A percentile compares a stretch with the other conserved stretches of the same genome.
phyloP scores from a whole-genome alignment of 2,797 vertebrate genomes.

The Gallirallus australis region DNA sequence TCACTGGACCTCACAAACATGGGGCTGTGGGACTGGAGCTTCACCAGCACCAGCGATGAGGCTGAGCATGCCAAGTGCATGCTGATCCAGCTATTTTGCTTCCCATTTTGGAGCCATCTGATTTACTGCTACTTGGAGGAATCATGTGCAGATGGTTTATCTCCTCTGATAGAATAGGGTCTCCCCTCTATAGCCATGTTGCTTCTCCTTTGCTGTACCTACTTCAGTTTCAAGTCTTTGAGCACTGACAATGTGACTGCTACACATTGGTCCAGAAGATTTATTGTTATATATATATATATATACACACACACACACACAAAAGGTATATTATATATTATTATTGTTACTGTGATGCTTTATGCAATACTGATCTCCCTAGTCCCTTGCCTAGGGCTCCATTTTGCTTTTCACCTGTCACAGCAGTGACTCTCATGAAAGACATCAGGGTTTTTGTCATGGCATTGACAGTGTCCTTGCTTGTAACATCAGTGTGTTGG shows the following conservation, averaged over 20 bases:
- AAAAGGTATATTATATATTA: too few species aligned
- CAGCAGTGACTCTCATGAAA: not conserved
- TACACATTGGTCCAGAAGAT: not conserved
- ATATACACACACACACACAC: too few species aligned
- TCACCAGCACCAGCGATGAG: not conserved
- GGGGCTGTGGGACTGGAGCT: not conserved
- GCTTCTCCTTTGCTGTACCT: not conserved
- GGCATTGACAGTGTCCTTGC: not conserved
- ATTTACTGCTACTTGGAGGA: not conserved
- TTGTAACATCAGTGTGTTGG: not conserved
- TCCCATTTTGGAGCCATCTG: not conserved
- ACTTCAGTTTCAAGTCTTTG: not conserved
- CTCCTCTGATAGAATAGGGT: not conserved
- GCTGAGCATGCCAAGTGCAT: not conserved
- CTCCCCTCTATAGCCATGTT: not conserved
- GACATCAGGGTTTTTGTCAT: not conserved
- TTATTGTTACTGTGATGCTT: not conserved
- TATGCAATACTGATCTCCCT: not conserved
- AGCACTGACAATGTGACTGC: not conserved
- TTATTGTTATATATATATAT: not conserved
- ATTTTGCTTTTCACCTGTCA: not conserved
- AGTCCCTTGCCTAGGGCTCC: not conserved
- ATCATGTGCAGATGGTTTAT: too few species aligned
- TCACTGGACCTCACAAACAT: rapidly evolving
- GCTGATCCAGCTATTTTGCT: not conserved